phyloP scores from a whole-genome alignment of 2,888 invertebrate genomes.

The Zhengitettix transpicula region DNA sequence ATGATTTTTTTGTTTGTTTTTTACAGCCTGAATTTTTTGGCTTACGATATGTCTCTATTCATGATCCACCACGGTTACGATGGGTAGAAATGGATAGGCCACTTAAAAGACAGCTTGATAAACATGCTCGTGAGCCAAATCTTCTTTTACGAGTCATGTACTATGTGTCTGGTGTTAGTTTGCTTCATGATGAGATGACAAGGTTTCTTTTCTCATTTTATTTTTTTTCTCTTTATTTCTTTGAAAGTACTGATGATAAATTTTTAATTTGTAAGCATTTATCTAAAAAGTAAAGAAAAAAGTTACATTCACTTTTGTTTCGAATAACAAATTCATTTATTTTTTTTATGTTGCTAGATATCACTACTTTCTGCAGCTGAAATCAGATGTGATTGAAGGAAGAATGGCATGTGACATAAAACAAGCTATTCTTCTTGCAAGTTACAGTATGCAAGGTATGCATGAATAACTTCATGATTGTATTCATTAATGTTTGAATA shows the following conservation, averaged over 20 bases:
- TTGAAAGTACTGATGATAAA: too few relatives aligned
- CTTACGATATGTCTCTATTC: slow-evolving; percentile 57
- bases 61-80: slow-evolving; percentile 38
- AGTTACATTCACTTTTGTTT: neutral
- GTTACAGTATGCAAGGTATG: slow-evolving; percentile 71
- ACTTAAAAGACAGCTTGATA: slow-evolving; percentile 85
- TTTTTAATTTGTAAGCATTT: neutral
- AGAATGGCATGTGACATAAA: slow-evolving; percentile 76
- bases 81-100: slow-evolving; percentile 93
- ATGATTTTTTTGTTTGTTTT: slow-evolving; percentile 5
- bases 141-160: slow-evolving; percentile 87
- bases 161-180: slow-evolving; percentile 76
- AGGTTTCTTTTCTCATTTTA: slow-evolving; percentile 32
- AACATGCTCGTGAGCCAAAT: slow-evolving; percentile 70
- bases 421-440: slow-evolving; percentile 80
- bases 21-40: slow-evolving; percentile 77
- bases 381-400: slow-evolving; percentile 87
- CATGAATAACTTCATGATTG: too few relatives aligned
- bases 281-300: neutral
- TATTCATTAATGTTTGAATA: too few relatives aligned
- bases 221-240: too few relatives aligned
- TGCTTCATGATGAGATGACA: slow-evolving; percentile 84
- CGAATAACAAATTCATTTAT: neutral
- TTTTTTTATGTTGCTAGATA: slow-evolving; percentile 34
- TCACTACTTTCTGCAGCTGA: slow-evolving; percentile 90